These are phyloP conservation scores for Anagyrus pseudococci DNA, from an alignment of 2,888 invertebrate species.

Conservation along the genomic window DNA sequence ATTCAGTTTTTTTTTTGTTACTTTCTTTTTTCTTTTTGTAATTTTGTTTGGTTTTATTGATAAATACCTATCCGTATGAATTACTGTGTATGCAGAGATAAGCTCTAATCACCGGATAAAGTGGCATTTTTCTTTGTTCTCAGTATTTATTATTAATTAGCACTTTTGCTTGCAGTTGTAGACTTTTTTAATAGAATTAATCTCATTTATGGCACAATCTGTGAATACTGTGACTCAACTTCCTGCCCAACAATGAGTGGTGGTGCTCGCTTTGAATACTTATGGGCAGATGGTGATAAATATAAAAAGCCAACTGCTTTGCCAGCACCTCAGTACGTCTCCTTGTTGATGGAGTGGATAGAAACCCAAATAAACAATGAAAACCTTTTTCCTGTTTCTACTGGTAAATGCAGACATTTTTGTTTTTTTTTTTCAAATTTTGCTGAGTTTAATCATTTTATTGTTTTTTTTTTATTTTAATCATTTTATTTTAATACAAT, in stretches of 20 bases:
- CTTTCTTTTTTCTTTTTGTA: too few species aligned
- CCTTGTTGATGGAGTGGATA: slow-evolving; percentile 89
- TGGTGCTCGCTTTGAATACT: slow-evolving; percentile 86
- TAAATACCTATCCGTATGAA: too few species aligned
- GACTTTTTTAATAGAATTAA: slow-evolving; percentile 95
- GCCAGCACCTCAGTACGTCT: slow-evolving; percentile 84
- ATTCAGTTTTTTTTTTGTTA: too few species aligned
- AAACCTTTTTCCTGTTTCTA: slow-evolving; percentile 81
- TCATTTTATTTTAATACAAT: slow-evolving; percentile 8
- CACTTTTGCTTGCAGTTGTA: slow-evolving; percentile 76
- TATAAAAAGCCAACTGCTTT: slow-evolving; percentile 80
- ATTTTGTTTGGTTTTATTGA: too few species aligned
- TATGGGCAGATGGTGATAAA: slow-evolving; percentile 86
- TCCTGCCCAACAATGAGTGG: slow-evolving; percentile 92
- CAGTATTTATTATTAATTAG: too few species aligned
- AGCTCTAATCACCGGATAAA: too few species aligned
- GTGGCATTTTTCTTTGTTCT: too few species aligned
- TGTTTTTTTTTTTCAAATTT: not conserved
- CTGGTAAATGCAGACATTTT: slow-evolving; percentile 61
- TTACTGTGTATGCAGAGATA: too few species aligned
- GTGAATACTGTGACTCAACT: slow-evolving; percentile 81
- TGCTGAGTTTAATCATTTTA: not conserved
- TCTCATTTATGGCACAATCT: slow-evolving; percentile 88
- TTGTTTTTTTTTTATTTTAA: slow-evolving; percentile 1
- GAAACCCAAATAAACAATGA: slow-evolving; percentile 91